Evolutionary conservation across 2,797 vertebrate genomes (phyloP).

Genomic region (Arremon brunneinucha): DNA sequence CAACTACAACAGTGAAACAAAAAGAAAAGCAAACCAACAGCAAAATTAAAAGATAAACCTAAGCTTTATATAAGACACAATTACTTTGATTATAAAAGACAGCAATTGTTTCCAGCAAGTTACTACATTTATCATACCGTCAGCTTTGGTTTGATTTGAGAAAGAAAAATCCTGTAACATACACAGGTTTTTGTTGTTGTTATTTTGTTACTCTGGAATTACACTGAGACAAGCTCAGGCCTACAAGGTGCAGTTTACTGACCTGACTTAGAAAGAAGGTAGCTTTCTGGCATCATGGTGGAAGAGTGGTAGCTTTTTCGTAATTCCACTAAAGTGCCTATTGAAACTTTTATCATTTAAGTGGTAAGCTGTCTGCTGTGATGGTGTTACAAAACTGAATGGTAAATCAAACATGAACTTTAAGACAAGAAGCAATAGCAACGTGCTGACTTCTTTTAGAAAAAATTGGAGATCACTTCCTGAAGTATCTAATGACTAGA

Average conservation of each 20-base stretch:
- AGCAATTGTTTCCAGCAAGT: constrained; percentile 68
- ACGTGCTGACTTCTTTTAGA: constrained; percentile 63
- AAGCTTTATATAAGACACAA: constrained; percentile 67
- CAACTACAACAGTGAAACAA: neutral
- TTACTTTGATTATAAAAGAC: constrained; percentile 62
- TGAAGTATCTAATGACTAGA: constrained; percentile 36
- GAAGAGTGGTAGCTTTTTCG: constrained; percentile 80
- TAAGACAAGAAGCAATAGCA: constrained; percentile 71
- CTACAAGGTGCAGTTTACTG: constrained; percentile 68
- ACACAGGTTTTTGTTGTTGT: constrained; percentile 53
- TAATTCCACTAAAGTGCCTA: constrained; percentile 85
- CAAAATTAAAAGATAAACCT: constrained; percentile 42
- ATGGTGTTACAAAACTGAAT: constrained; percentile 51
- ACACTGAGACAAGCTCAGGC: constrained; percentile 77
- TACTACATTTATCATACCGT: constrained; percentile 72
- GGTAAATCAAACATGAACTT: constrained; percentile 47
- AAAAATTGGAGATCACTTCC: constrained; percentile 29
- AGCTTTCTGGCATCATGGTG: constrained; percentile 76
- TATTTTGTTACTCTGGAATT: constrained; percentile 72
- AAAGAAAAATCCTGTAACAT: constrained; percentile 53
- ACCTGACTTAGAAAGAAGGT: constrained; percentile 67
- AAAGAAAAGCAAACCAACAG: constrained; percentile 29
- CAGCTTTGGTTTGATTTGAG: constrained; percentile 66
- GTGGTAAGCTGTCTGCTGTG: constrained; percentile 70
- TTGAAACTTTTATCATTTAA: constrained; percentile 78